These are phyloP conservation scores for Shargacucullia verbasci DNA, from an alignment of 2,888 invertebrate species.

Conservation along the genomic window DNA sequence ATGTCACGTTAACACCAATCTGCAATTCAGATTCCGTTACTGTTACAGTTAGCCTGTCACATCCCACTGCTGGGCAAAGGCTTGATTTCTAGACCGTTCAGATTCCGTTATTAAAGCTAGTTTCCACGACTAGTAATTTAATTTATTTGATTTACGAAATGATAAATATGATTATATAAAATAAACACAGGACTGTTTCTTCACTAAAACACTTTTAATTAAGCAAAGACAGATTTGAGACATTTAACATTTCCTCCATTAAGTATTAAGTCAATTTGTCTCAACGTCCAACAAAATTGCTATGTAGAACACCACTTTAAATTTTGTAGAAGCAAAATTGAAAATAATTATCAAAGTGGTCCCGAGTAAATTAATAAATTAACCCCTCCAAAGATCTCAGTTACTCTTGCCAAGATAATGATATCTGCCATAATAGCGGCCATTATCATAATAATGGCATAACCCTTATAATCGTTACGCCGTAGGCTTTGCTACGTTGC, in stretches of 20 bases:
- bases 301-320: conserved; percentile 45
- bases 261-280: conserved; percentile 48
- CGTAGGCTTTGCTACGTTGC: conserved; percentile 31
- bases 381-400: conserved; percentile 65
- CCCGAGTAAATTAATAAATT: conserved; percentile 65
- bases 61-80: no score
- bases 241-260: conserved; percentile 33
- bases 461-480: conserved; percentile 60
- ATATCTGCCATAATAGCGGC: conserved; percentile 69
- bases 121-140: no score
- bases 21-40: no score
- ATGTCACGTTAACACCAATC: no score
- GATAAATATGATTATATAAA: not conserved
- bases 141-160: no score
- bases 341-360: conserved; percentile 59
- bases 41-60: no score
- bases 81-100: no score
- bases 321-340: conserved; percentile 56
- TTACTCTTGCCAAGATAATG: conserved; percentile 63
- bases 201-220: conserved; percentile 29
- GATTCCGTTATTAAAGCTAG: no score
- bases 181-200: conserved; percentile 17
- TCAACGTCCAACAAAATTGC: conserved; percentile 30
- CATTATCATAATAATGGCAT: conserved; percentile 72
- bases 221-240: conserved; percentile 37